Conservation (phyloP, 1,140 invertebrate species). For the Gryllus bimaculatus region DNA sequence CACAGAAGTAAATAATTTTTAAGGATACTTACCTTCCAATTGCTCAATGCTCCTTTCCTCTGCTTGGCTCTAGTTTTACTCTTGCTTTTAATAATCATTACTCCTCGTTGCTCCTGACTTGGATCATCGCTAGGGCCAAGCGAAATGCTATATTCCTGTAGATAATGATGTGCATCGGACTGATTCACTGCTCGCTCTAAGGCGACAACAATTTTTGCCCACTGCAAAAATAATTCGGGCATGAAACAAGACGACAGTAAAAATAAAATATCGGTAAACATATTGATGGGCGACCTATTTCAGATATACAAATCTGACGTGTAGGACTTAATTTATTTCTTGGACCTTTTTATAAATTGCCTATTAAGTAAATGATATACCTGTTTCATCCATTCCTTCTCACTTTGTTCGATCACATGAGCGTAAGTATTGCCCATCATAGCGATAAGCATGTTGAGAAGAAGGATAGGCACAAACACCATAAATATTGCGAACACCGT, state of each 20-base stretch:
- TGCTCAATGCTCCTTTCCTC: slow-evolving; percentile 87
- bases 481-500: slow-evolving; percentile 94
- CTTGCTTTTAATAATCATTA: slow-evolving; percentile 97
- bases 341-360: too few species aligned
- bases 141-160: slow-evolving; percentile 92
- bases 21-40: slow-evolving; percentile 79
- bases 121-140: slow-evolving; percentile 74
- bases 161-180: slow-evolving; percentile 76
- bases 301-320: too few species aligned
- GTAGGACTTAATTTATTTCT: too few species aligned
- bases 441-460: slow-evolving; percentile 96
- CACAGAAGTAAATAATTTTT: too few species aligned
- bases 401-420: slow-evolving; percentile 93
- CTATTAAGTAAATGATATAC: slow-evolving; percentile 36
- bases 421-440: slow-evolving; percentile 99
- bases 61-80: slow-evolving; percentile 92
- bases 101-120: slow-evolving; percentile 72
- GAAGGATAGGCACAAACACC: slow-evolving; percentile 91
- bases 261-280: too few species aligned
- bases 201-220: slow-evolving; percentile 96
- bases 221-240: slow-evolving; percentile 45
- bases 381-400: slow-evolving; percentile 98
- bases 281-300: too few species aligned
- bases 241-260: background rate
- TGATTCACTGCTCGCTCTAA: slow-evolving; percentile 85